phyloP scores from a whole-genome alignment of 2,113 vertebrate species.

The Psophia crepitans region DNA sequence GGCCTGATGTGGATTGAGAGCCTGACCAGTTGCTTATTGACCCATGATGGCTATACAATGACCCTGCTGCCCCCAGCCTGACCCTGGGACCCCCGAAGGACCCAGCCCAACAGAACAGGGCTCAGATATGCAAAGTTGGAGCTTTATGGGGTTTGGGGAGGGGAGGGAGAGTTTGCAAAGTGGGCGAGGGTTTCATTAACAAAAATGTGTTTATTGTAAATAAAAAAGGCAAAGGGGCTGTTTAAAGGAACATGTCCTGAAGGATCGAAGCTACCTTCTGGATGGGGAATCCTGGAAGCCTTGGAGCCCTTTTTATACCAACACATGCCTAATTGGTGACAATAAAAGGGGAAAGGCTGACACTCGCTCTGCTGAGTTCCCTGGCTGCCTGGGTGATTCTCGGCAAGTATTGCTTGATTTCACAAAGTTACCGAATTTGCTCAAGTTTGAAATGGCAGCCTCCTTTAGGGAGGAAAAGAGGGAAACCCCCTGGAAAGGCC shows the following conservation, averaged over 20 bases:
- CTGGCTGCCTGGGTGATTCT: background rate
- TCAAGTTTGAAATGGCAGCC: rapidly evolving
- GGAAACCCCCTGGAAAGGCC: background rate
- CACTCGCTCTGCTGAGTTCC: background rate
- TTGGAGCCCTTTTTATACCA: background rate
- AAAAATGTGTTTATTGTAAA: slow-evolving; percentile 11
- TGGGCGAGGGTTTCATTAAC: background rate
- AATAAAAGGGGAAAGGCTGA: background rate
- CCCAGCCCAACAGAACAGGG: background rate
- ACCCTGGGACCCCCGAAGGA: slow-evolving; percentile 52
- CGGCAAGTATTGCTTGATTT: rapidly evolving
- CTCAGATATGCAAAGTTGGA: slow-evolving; percentile 29
- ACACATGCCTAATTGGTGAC: background rate
- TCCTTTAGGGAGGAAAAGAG: rapidly evolving
- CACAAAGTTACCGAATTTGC: background rate
- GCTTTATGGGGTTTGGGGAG: background rate
- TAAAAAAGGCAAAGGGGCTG: background rate
- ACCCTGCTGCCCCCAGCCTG: slow-evolving; percentile 45
- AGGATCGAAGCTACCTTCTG: background rate
- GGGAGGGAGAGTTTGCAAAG: background rate
- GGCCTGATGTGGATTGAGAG: slow-evolving; percentile 53
- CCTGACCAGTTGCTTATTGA: slow-evolving; percentile 62
- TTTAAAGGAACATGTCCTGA: background rate
- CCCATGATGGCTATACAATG: slow-evolving; percentile 54
- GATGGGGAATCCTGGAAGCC: background rate